Evolutionary conservation across 2,797 vertebrate genomes (phyloP).

Genomic region (Podarcis lilfordi): DNA sequence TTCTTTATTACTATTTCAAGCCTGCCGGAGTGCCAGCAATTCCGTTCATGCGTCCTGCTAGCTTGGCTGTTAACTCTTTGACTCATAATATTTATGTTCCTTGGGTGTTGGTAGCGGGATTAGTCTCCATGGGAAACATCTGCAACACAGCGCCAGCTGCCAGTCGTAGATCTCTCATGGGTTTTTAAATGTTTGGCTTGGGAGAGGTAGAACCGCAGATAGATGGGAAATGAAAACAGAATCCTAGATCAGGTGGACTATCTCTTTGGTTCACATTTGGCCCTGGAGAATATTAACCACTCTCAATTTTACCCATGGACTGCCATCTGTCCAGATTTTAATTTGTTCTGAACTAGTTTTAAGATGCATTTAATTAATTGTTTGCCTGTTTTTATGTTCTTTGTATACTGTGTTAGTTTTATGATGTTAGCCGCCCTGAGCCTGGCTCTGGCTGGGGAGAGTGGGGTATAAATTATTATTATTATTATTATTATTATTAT

Average conservation of each 20-base stretch:
- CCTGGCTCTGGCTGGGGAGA: no score
- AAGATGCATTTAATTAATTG: no score
- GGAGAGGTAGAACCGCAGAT: fast-evolving
- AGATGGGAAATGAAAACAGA: fast-evolving
- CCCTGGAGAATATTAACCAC: no score
- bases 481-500: no score
- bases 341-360: no score
- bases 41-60: conserved; percentile 10
- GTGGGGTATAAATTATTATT: no score
- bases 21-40: conserved; percentile 44
- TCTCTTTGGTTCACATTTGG: background rate
- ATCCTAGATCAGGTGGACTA: background rate
- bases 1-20: background rate
- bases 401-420: no score
- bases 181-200: background rate
- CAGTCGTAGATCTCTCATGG: background rate
- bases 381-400: no score
- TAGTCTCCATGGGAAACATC: conserved; percentile 55
- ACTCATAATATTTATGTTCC: conserved; percentile 33
- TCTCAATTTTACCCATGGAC: no score
- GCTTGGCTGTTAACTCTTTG: conserved; percentile 54
- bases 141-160: conserved; percentile 34
- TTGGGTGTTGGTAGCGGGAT: conserved; percentile 49
- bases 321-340: no score
- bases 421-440: no score